Conservation (phyloP, 2,113 vertebrate genomes). For the Rhinolophus ferrumequinum region DNA sequence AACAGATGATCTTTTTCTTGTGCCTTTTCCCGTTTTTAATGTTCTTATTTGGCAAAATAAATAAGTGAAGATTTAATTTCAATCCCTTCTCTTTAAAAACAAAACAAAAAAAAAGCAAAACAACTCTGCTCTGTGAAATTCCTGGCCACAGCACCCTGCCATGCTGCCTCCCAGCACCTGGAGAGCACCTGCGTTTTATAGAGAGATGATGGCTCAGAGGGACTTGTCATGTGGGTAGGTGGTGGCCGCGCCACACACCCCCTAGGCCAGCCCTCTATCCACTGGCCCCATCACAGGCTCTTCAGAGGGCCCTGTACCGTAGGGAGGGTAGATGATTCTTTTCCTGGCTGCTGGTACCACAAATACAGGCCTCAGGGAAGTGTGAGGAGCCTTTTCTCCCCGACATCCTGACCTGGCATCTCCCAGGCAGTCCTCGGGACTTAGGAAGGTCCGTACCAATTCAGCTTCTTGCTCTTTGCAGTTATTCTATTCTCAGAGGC, state of each 20-base stretch:
- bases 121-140: not conserved
- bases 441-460: not conserved
- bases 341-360: not conserved
- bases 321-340: not conserved
- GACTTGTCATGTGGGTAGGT: not conserved
- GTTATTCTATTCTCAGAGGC: not conserved
- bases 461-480: not conserved
- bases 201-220: not conserved
- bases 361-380: not conserved
- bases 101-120: not conserved
- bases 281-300: too few species aligned
- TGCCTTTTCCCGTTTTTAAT: not conserved
- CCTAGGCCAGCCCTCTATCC: not conserved
- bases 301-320: not conserved
- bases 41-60: slow-evolving; percentile 7
- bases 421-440: not conserved
- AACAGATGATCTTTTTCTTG: slow-evolving; percentile 21
- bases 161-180: not conserved
- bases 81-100: not conserved
- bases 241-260: not conserved
- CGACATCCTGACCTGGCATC: accelerated
- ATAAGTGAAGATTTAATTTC: not conserved
- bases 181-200: not conserved
- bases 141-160: not conserved
- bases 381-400: not conserved